These are phyloP conservation scores for Pristis pectinata DNA, from an alignment of 2,797 vertebrate genomes.

Conservation along the genomic window DNA sequence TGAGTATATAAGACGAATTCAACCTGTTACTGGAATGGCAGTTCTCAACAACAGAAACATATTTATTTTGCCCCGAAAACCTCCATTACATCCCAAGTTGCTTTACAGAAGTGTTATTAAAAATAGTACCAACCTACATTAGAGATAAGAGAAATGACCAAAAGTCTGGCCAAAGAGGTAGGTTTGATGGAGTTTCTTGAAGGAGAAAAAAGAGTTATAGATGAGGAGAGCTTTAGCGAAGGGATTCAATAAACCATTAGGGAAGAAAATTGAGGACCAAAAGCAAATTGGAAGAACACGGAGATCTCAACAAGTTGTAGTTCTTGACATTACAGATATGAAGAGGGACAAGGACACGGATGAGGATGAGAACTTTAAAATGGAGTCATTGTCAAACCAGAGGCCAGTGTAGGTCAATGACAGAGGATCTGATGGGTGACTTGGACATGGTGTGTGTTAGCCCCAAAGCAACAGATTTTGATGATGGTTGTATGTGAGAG, in stretches of 20 bases:
- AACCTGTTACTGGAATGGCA: not conserved
- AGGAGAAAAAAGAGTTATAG: not conserved
- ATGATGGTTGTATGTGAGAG: not conserved
- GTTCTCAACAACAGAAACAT: not conserved
- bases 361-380: not conserved
- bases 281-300: not conserved
- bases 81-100: too few relatives aligned
- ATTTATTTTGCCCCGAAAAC: not conserved
- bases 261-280: not conserved
- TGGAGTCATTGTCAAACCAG: not conserved
- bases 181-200: not conserved
- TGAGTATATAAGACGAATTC: not conserved
- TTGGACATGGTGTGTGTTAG: too few relatives aligned
- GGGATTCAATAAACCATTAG: not conserved
- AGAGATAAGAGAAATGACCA: not conserved
- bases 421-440: not conserved
- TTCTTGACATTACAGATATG: not conserved
- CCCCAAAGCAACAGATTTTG: not conserved
- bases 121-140: too few relatives aligned
- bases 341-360: not conserved
- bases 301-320: not conserved
- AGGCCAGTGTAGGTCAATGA: not conserved
- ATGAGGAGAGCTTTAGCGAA: not conserved
- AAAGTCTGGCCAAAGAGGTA: not conserved
- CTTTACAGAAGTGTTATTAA: too few relatives aligned